phyloP scores from a whole-genome alignment of 2,797 vertebrate genomes.

The Chaunax sp. region DNA sequence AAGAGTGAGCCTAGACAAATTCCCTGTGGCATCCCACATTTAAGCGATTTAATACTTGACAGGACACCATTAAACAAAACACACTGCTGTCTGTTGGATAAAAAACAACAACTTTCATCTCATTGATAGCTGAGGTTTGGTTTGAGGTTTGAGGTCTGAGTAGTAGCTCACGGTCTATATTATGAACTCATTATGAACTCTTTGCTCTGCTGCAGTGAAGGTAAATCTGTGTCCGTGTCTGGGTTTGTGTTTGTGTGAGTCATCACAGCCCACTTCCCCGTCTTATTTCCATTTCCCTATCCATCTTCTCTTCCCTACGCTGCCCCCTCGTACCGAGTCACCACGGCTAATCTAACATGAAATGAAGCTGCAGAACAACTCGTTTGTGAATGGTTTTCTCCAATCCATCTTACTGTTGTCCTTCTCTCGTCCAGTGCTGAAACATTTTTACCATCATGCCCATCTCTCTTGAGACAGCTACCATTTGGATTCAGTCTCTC shows the following conservation, averaged over 20 bases:
- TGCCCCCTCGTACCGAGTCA: constrained; percentile 32
- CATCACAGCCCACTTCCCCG: constrained; percentile 23
- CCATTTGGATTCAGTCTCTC: constrained; percentile 26
- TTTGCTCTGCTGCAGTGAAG: background rate
- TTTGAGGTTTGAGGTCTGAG: too few relatives aligned
- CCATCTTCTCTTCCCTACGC: constrained; percentile 24
- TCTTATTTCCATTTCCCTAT: constrained; percentile 17
- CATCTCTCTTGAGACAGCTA: background rate
- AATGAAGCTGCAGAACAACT: constrained; percentile 29
- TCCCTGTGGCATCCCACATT: too few relatives aligned
- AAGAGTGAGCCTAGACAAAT: too few relatives aligned
- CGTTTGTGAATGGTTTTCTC: constrained; percentile 10
- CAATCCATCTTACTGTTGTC: constrained; percentile 27
- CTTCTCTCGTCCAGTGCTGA: background rate
- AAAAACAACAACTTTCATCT: too few relatives aligned
- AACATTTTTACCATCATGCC: constrained; percentile 1
- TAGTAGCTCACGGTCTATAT: too few relatives aligned
- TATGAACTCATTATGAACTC: too few relatives aligned
- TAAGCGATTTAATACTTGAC: too few relatives aligned
- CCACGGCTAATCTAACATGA: constrained; percentile 53
- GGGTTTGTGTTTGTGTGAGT: constrained; percentile 12
- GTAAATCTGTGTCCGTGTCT: constrained; percentile 13
- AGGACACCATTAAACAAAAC: too few relatives aligned
- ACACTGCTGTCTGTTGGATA: too few relatives aligned
- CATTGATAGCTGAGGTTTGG: too few relatives aligned